phyloP scores from a whole-genome alignment of 2,797 vertebrate species.

The Pygocentrus nattereri region DNA sequence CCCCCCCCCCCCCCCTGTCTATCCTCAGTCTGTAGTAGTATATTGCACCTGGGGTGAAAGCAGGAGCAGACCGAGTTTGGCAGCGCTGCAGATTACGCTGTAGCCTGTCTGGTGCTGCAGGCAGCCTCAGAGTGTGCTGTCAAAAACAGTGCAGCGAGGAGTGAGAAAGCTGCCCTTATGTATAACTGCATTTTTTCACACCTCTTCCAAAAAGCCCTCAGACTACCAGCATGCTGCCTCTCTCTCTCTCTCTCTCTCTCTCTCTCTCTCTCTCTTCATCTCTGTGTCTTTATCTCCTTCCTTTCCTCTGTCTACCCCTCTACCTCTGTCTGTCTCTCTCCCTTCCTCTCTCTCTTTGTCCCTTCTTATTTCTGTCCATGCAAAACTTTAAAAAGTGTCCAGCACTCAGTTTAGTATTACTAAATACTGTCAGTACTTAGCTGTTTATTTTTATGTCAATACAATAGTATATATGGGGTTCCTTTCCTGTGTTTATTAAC shows the following conservation, averaged over 20 bases:
- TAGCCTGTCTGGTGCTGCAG: conserved; percentile 3
- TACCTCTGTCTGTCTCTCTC: background rate
- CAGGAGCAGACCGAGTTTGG: conserved; percentile 10
- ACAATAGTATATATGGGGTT: too few species aligned
- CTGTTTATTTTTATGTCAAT: too few species aligned
- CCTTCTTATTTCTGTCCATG: background rate
- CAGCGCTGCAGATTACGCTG: conserved; percentile 1
- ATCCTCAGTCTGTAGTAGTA: background rate
- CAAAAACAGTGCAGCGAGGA: conserved; percentile 40
- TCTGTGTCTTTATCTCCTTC: background rate
- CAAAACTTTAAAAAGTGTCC: too few species aligned
- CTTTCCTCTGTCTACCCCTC: background rate
- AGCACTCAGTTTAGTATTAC: too few species aligned
- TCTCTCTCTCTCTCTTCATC: background rate
- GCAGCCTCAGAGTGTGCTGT: conserved; percentile 34
- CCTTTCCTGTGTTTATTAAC: too few species aligned
- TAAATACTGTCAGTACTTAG: too few species aligned
- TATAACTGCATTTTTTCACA: conserved; percentile 77
- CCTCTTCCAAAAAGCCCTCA: conserved; percentile 69
- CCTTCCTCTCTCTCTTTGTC: background rate
- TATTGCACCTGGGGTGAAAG: background rate
- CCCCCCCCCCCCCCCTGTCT: background rate
- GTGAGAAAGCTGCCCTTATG: conserved; percentile 77
- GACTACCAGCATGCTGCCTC: conserved; percentile 62
- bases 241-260: background rate